Conservation (phyloP, 2,888 invertebrate genomes). For the Tipula vernalis region DNA sequence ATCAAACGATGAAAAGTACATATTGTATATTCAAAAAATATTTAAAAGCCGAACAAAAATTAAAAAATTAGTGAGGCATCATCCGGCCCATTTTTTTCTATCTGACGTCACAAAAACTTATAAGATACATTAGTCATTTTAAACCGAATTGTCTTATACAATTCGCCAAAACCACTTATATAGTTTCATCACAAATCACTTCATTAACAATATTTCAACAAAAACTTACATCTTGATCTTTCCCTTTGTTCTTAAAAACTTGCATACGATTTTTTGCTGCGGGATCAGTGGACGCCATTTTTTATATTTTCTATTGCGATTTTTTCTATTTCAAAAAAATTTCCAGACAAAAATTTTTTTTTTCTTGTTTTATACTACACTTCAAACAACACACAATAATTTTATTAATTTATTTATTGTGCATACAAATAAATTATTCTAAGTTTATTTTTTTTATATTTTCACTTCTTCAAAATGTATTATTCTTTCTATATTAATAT, state of each 20-base stretch:
- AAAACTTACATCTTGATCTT: slow-evolving; percentile 92
- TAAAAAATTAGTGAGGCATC: background rate
- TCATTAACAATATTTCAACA: background rate
- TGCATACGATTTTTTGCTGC: slow-evolving; percentile 63
- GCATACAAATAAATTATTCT: background rate
- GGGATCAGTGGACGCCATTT: slow-evolving; percentile 19
- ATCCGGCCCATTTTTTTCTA: slow-evolving; percentile 7
- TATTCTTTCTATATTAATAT: background rate
- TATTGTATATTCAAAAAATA: background rate
- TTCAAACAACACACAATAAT: background rate
- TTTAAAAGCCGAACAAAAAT: background rate
- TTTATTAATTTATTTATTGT: background rate
- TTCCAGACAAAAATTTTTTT: background rate
- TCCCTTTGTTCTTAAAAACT: slow-evolving; percentile 97
- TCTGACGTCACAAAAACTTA: slow-evolving; percentile 16
- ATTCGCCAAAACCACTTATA: background rate
- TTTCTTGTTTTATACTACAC: background rate
- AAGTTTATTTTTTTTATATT: background rate
- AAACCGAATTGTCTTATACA: background rate
- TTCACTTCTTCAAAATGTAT: background rate
- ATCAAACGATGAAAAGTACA: background rate
- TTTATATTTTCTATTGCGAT: slow-evolving; percentile 7
- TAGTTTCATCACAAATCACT: background rate
- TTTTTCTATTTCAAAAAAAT: background rate
- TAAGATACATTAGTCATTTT: background rate